A percentile compares a stretch with the other conserved stretches of the same genome.
These are phyloP conservation scores for Epirrita christyi DNA, from an alignment of 2,888 invertebrate genomes.

Conservation along the genomic window DNA sequence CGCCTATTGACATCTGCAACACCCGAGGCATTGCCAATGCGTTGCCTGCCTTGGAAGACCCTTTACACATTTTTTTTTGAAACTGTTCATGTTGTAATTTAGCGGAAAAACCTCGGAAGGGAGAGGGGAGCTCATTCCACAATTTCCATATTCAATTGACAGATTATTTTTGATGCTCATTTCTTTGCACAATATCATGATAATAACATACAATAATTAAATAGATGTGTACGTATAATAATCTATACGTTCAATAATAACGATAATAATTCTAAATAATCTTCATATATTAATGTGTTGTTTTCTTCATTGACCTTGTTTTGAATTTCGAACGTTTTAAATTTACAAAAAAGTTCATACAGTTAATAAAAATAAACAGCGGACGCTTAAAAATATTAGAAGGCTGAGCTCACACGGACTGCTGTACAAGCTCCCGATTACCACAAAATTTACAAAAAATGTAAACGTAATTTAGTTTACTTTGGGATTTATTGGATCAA, in stretches of 20 bases:
- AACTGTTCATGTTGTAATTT: too few relatives aligned
- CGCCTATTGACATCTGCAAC: too few relatives aligned
- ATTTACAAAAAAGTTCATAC: neutral
- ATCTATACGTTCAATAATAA: too few relatives aligned
- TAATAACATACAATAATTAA: too few relatives aligned
- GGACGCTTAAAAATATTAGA: constrained; percentile 4
- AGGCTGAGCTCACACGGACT: constrained; percentile 9
- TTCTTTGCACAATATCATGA: too few relatives aligned
- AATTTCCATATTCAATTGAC: neutral
- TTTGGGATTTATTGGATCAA: constrained; percentile 38
- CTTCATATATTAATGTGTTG: too few relatives aligned
- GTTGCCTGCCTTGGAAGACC: too few relatives aligned
- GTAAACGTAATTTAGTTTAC: constrained; percentile 30
- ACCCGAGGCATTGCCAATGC: too few relatives aligned
- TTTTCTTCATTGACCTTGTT: neutral
- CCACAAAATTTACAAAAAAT: constrained; percentile 12
- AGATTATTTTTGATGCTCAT: neutral
- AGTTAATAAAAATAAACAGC: neutral
- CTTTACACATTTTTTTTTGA: too few relatives aligned
- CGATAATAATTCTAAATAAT: too few relatives aligned
- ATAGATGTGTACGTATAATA: too few relatives aligned
- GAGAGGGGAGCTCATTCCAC: neutral
- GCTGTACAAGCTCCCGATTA: constrained; percentile 8
- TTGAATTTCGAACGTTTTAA: neutral
- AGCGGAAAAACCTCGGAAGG: too few relatives aligned